A percentile compares a stretch with the other conserved stretches of the same genome.
Conservation (phyloP, 1,140 invertebrate species). For the Drosophila bocki region DNA sequence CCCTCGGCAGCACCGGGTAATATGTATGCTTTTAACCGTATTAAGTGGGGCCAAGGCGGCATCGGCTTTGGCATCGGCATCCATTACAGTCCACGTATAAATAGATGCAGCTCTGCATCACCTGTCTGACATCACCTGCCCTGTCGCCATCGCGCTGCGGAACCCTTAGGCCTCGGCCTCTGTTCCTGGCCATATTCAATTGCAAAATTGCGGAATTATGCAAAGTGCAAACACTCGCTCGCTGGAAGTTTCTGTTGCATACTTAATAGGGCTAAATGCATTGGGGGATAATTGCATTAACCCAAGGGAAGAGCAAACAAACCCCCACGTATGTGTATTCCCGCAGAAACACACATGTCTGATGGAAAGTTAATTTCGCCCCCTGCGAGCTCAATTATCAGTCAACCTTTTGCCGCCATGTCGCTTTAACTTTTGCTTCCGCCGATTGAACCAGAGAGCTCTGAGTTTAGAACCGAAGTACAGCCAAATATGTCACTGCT, state of each 20-base stretch:
- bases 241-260: constrained; percentile 70
- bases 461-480: not conserved
- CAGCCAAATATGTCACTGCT: not conserved
- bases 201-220: constrained; percentile 73
- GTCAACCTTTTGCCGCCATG: constrained; percentile 24
- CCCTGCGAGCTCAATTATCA: constrained; percentile 43
- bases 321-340: constrained; percentile 17
- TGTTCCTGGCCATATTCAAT: constrained; percentile 51
- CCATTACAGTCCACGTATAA: constrained; percentile 42
- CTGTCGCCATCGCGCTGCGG: constrained; percentile 2
- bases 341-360: constrained; percentile 15
- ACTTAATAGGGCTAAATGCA: constrained; percentile 78
- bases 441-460: constrained; percentile 2
- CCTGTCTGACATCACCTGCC: constrained; percentile 10
- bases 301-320: constrained; percentile 28
- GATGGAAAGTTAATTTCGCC: constrained; percentile 7
- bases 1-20: constrained; percentile 31
- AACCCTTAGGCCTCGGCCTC: constrained; percentile 4
- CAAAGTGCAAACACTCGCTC: constrained; percentile 74
- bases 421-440: constrained; percentile 28
- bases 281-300: constrained; percentile 75
- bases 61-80: constrained; percentile 15
- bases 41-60: constrained; percentile 38
- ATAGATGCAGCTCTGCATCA: constrained; percentile 23
- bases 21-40: constrained; percentile 78